These are phyloP conservation scores for Tetanocera ferruginea DNA, from an alignment of 2,888 invertebrate species.

Conservation along the genomic window DNA sequence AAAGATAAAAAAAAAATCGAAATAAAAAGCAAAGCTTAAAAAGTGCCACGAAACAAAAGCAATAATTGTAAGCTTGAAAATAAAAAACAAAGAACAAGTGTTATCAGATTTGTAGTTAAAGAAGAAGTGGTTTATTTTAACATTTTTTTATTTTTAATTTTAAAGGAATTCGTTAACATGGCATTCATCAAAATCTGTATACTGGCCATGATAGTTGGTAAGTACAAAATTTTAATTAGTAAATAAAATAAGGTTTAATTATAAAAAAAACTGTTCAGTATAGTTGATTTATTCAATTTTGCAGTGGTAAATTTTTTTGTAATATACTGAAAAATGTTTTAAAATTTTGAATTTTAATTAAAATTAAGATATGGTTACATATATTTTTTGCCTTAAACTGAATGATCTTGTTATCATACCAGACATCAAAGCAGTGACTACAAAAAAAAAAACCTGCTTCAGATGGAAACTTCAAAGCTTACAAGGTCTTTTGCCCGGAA, in stretches of 20 bases:
- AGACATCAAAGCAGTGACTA: no score
- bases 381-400: no score
- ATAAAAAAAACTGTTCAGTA: not conserved
- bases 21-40: slow-evolving; percentile 31
- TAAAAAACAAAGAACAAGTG: not conserved
- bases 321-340: no score
- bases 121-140: not conserved
- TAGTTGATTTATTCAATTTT: no score
- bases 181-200: slow-evolving; percentile 62
- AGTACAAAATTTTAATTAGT: slow-evolving; percentile 47
- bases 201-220: slow-evolving; percentile 61
- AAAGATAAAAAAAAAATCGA: slow-evolving; percentile 33
- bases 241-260: not conserved
- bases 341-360: no score
- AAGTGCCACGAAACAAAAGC: slow-evolving; percentile 39
- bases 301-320: no score
- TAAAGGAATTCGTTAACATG: slow-evolving; percentile 53
- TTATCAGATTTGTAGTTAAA: not conserved
- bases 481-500: no score
- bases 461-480: no score
- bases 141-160: not conserved
- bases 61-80: slow-evolving; percentile 10
- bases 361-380: no score
- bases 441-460: no score
- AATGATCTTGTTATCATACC: no score